Percentiles rank a stretch among this genome's conserved stretches.
These are phyloP conservation scores for Eretmocerus hayati DNA, from an alignment of 2,888 invertebrate genomes.

Conservation along the genomic window DNA sequence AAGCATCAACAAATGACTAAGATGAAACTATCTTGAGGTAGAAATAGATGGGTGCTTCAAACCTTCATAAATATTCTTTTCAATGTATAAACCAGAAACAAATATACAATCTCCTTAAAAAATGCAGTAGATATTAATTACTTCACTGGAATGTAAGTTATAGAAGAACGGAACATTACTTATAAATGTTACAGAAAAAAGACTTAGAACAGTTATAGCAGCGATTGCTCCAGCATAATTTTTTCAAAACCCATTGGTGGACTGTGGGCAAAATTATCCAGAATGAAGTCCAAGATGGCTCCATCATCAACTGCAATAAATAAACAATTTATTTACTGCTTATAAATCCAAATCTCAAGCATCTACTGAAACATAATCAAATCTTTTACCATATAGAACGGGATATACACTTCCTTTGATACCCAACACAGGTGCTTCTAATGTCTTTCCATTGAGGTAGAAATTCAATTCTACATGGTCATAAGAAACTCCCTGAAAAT, in stretches of 20 bases:
- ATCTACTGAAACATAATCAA: background rate
- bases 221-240: conserved; percentile 94
- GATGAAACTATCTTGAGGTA: no score
- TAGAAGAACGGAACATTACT: no score
- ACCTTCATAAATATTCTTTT: no score
- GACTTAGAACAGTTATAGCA: conserved; percentile 59
- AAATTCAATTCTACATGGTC: conserved; percentile 96
- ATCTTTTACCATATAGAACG: conserved; percentile 79
- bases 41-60: no score
- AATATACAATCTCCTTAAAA: no score
- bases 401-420: conserved; percentile 89
- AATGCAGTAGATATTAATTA: conserved; percentile 4
- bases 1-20: no score
- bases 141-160: background rate
- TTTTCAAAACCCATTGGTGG: conserved; percentile 85
- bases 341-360: background rate
- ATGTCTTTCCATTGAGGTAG: conserved; percentile 82
- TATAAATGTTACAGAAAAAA: conserved; percentile 9
- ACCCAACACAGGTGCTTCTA: conserved; percentile 79
- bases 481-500: conserved; percentile 75
- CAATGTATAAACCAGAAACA: no score
- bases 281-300: conserved; percentile 90
- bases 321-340: conserved; percentile 4
- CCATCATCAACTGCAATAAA: conserved; percentile 85
- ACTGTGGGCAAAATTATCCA: conserved; percentile 80